These are phyloP conservation scores for Melanostigma gelatinosum DNA, from an alignment of 2,113 vertebrate species.

Conservation along the genomic window DNA sequence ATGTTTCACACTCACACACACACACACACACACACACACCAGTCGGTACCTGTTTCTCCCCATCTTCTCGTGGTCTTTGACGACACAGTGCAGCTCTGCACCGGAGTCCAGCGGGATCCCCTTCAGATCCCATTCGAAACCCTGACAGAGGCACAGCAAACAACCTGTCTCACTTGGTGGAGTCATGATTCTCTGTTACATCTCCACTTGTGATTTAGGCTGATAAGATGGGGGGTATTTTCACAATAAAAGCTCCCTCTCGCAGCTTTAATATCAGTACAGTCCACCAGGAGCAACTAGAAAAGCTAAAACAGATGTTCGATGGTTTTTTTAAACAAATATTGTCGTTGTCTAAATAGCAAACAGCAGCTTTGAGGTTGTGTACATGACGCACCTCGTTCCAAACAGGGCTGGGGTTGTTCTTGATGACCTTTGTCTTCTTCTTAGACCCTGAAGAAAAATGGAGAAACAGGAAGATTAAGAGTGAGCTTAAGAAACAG, in stretches of 20 bases:
- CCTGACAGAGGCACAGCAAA: constrained; percentile 73
- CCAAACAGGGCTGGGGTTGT: constrained; percentile 94
- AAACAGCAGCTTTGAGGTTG: neutral
- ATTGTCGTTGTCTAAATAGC: neutral
- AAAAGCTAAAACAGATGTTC: neutral
- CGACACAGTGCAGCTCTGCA: constrained; percentile 90
- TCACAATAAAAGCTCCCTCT: neutral
- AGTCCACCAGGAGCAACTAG: neutral
- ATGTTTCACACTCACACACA: neutral
- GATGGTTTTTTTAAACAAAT: neutral
- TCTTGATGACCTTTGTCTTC: constrained; percentile 96
- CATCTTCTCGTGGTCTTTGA: constrained; percentile 97
- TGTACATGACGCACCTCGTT: constrained; percentile 88
- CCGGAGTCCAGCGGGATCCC: constrained; percentile 88
- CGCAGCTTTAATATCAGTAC: neutral
- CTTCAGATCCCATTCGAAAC: constrained; percentile 98
- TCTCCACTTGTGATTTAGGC: neutral
- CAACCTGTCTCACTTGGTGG: too few relatives aligned
- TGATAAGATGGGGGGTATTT: neutral
- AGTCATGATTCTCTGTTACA: neutral
- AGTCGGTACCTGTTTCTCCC: constrained; percentile 91
- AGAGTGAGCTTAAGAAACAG: neutral
- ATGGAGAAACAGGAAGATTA: neutral
- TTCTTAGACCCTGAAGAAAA: constrained; percentile 90
- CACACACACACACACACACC: neutral